Evolutionary conservation across 92 coral and sea anemone species (phyloP).

Genomic region (Porites divaricata): DNA sequence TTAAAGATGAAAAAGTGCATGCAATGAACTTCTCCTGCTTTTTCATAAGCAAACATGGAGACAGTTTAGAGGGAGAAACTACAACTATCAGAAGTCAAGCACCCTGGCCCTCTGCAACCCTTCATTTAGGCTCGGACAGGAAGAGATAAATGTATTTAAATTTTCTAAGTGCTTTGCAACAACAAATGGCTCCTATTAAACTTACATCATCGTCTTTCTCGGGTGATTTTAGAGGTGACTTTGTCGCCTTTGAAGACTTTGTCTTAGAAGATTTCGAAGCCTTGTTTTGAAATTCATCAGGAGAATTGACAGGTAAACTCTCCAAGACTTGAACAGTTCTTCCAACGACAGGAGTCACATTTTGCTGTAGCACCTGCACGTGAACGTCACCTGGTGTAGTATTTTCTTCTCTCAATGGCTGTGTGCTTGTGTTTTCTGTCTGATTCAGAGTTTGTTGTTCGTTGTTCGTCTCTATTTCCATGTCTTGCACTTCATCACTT

Average conservation of each 20-base stretch:
- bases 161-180: neutral
- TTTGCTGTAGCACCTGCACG: constrained; percentile 10
- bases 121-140: too few relatives aligned
- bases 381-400: neutral
- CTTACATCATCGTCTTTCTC: constrained; percentile 87
- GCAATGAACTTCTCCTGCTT: too few relatives aligned
- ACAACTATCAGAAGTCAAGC: too few relatives aligned
- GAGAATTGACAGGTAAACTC: constrained; percentile 57
- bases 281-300: constrained; percentile 67
- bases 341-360: neutral
- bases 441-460: neutral
- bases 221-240: constrained; percentile 75
- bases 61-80: too few relatives aligned
- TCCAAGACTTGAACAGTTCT: constrained; percentile 14
- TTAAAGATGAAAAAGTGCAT: too few relatives aligned
- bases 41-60: too few relatives aligned
- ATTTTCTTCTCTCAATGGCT: constrained; percentile 15
- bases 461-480: constrained; percentile 27
- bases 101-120: too few relatives aligned
- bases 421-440: neutral
- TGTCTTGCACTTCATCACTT: constrained; percentile 19
- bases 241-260: constrained; percentile 38
- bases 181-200: neutral
- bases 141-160: too few relatives aligned
- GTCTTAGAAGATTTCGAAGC: constrained; percentile 41